Evolutionary conservation across 2,797 vertebrate genomes (phyloP).

Genomic region (Cottoperca gobio): DNA sequence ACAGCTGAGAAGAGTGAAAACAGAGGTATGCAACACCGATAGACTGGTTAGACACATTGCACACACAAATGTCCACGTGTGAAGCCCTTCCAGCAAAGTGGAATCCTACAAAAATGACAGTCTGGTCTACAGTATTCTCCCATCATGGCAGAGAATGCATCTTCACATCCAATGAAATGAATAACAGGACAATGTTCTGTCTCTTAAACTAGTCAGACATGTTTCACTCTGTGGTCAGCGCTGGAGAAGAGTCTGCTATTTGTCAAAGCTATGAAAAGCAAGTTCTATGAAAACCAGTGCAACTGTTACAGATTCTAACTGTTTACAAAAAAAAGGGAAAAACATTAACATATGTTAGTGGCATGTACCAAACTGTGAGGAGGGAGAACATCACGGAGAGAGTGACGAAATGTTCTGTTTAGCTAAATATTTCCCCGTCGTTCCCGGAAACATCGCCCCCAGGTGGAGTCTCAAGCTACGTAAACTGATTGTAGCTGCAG

Average conservation of each 20-base stretch:
- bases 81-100: not conserved
- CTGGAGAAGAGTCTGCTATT: constrained; percentile 30
- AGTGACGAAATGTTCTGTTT: not conserved
- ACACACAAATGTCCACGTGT: not conserved
- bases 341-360: constrained; percentile 40
- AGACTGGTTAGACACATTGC: constrained; percentile 29
- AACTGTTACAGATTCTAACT: constrained; percentile 52
- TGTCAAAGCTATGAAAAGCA: no score
- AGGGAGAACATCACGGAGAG: not conserved
- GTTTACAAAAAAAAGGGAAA: constrained; percentile 29
- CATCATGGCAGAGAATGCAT: constrained; percentile 17
- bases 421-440: not conserved
- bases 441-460: constrained; percentile 44
- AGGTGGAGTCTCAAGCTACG: constrained; percentile 29
- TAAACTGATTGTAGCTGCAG: constrained; percentile 22
- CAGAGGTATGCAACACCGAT: constrained; percentile 2
- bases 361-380: constrained; percentile 35
- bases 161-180: constrained; percentile 31
- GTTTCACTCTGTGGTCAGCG: constrained; percentile 45
- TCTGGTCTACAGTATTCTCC: constrained; percentile 17
- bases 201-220: constrained; percentile 26
- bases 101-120: constrained; percentile 17
- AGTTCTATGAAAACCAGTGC: no score
- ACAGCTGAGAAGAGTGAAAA: constrained; percentile 23
- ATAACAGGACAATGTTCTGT: constrained; percentile 28